Evolutionary conservation across 1,140 invertebrate species (phyloP).

Genomic region (Tyrophagus putrescentiae): DNA sequence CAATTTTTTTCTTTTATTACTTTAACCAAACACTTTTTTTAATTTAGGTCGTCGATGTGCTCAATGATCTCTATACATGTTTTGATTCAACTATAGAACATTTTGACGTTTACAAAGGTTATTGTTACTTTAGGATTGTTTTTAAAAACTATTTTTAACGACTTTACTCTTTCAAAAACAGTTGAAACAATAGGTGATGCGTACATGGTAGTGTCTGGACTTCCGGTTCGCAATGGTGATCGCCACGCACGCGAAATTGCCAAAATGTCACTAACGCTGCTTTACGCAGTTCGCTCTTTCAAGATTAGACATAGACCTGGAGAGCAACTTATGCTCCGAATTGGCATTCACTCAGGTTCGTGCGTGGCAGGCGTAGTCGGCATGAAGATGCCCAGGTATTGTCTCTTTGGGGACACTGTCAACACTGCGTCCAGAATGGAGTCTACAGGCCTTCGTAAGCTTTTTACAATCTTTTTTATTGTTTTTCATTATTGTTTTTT

Average conservation of each 20-base stretch:
- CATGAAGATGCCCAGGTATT: conserved; percentile 75
- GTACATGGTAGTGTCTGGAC: conserved; percentile 42
- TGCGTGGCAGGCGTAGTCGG: conserved; percentile 56
- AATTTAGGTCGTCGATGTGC: conserved; percentile 61
- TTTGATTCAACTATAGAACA: conserved; percentile 85
- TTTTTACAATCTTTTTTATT: conserved; percentile 8
- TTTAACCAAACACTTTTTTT: too few species aligned
- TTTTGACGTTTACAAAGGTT: conserved; percentile 94
- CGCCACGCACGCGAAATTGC: conserved; percentile 44
- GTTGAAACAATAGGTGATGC: conserved; percentile 46
- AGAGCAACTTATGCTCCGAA: conserved; percentile 60
- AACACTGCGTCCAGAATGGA: conserved; percentile 89
- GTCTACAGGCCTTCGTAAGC: conserved; percentile 48
- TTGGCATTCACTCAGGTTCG: conserved; percentile 43
- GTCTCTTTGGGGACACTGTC: conserved; percentile 74
- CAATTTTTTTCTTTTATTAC: too few species aligned
- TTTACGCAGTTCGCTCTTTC: conserved; percentile 73
- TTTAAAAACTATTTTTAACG: too few species aligned
- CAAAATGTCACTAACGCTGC: conserved; percentile 70
- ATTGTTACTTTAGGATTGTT: conserved; percentile 37
- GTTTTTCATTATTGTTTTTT: neutral
- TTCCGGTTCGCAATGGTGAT: conserved; percentile 42
- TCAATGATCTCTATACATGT: conserved; percentile 85
- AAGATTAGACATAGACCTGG: conserved; percentile 71
- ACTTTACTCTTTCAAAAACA: too few species aligned